These are phyloP conservation scores for Kryptolebias marmoratus DNA, from an alignment of 2,113 vertebrate species.

Conservation along the genomic window DNA sequence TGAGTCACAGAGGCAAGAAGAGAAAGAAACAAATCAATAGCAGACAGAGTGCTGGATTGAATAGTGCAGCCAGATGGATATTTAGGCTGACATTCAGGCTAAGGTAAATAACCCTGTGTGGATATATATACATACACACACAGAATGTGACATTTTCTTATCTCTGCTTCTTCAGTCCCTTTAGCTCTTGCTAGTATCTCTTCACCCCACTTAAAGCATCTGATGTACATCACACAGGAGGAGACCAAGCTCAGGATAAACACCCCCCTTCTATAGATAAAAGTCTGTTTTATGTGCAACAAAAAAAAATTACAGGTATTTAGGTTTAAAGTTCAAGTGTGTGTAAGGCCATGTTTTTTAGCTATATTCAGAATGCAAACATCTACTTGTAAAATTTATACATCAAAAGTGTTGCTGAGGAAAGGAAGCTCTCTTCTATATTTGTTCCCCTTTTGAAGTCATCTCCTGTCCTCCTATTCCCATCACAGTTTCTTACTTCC, in stretches of 20 bases:
- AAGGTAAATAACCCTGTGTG: conserved; percentile 51
- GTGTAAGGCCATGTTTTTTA: conserved; percentile 9
- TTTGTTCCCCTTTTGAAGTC: not conserved
- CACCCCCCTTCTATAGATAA: not conserved
- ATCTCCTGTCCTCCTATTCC: conserved; percentile 1
- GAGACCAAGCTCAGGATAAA: conserved; percentile 10
- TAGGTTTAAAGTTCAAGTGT: conserved; percentile 19
- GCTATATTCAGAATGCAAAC: not conserved
- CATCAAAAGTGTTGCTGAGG: not conserved
- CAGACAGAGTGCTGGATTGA: conserved; percentile 35
- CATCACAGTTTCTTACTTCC: conserved; percentile 14
- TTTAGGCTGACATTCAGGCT: conserved; percentile 63
- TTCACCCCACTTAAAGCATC: conserved; percentile 14
- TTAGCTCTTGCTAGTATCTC: not conserved
- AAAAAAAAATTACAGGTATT: conserved; percentile 2
- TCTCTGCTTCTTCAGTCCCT: conserved; percentile 11
- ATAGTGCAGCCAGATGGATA: conserved; percentile 35
- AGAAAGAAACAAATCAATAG: conserved; percentile 62
- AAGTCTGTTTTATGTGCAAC: conserved; percentile 2
- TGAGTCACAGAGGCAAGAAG: conserved; percentile 48
- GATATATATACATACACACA: conserved; percentile 22
- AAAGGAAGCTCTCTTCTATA: not conserved
- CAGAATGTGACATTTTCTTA: conserved; percentile 11
- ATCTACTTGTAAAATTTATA: conserved; percentile 1
- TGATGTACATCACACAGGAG: conserved; percentile 19